Evolutionary conservation across 23 tunicate genomes (phyloP), one percentile per base, ranked within the genome.

Genomic region (Halocynthia aurantium): DNA sequence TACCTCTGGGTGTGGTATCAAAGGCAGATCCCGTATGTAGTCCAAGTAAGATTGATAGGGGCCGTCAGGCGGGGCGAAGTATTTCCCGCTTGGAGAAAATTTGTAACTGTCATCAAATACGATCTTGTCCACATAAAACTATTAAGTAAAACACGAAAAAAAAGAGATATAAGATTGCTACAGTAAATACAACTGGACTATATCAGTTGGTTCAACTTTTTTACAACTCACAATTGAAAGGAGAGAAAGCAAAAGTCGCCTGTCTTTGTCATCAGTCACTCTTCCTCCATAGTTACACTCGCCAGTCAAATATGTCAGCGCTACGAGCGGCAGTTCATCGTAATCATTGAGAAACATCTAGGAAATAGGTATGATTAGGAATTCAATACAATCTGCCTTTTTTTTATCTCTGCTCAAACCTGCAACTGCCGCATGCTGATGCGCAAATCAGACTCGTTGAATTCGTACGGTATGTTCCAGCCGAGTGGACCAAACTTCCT

Each of bases 221-320:
- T 10, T 5, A 12, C 10, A 60, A 77, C 90, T 81, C 58, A 93
- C 93, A 76, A 87, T 81, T 8, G 86, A 80, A 6, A 93, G 89
- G 6, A 93, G 81, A 7, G 98, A 93, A 50, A 77, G 49, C 68
- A 93, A 77, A 52, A 87, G 83, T 55, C 98, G 52, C 66, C 98
- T 84, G 83, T 93, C 98, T 57, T 93, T 93, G 52, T 93, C 98
- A 67, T 93, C 98, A 18, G 98, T 93, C 11, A 93, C 98, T 58
- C 98, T 57, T 10, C 98, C 98, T 8, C 98, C 98, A 58, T 93
- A 93, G 55, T 93, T 93, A 64, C 98, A 93, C 60, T 93, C 98
- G 10, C 98, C 98, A 19, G 98, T 88, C 56, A 93, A 76, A 69
- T 93, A 93, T 6, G 86, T 69, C 44, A 93, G 75, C 72, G 98